Conservation (phyloP, 2,113 vertebrate genomes). For the Parotia lawesii region DNA sequence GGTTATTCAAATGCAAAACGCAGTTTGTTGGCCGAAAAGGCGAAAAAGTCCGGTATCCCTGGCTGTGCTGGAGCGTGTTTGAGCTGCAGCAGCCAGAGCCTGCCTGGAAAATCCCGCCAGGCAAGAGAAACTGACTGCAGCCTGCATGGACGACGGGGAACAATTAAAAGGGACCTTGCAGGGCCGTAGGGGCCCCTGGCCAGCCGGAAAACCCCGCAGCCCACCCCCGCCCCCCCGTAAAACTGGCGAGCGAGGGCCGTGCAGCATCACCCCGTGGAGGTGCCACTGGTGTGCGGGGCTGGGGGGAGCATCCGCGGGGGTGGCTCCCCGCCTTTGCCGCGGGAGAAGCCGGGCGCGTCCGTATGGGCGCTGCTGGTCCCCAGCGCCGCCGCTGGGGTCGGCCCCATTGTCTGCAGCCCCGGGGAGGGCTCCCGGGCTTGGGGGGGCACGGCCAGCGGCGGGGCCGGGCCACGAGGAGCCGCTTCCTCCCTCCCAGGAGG, state of each 20-base stretch:
- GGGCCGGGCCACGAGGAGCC: constrained; percentile 15
- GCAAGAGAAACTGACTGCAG: constrained; percentile 7
- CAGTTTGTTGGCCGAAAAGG: not conserved
- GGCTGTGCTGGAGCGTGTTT: not conserved
- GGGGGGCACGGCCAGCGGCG: not conserved
- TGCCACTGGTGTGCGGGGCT: not conserved
- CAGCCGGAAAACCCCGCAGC: not conserved
- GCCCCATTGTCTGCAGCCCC: constrained; percentile 21
- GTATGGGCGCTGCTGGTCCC: not conserved
- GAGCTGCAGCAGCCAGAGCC: not conserved
- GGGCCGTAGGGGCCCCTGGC: not conserved
- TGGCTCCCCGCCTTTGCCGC: not conserved
- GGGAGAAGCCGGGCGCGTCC: not conserved
- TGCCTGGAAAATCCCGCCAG: constrained; percentile 33
- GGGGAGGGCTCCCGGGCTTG: not conserved
- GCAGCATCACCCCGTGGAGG: not conserved
- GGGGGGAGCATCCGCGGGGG: not conserved
- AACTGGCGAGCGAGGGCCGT: not conserved
- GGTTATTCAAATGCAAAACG: constrained; percentile 15
- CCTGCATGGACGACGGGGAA: not conserved
- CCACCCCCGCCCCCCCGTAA: not conserved
- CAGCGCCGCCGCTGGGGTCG: not conserved
- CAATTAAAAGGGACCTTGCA: not conserved
- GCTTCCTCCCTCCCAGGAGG: not conserved
- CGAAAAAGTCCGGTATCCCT: not conserved